Percentiles rank a stretch among this genome's conserved stretches.
Conservation (phyloP, 2,888 invertebrate genomes). For the Orgyia antiqua region DNA sequence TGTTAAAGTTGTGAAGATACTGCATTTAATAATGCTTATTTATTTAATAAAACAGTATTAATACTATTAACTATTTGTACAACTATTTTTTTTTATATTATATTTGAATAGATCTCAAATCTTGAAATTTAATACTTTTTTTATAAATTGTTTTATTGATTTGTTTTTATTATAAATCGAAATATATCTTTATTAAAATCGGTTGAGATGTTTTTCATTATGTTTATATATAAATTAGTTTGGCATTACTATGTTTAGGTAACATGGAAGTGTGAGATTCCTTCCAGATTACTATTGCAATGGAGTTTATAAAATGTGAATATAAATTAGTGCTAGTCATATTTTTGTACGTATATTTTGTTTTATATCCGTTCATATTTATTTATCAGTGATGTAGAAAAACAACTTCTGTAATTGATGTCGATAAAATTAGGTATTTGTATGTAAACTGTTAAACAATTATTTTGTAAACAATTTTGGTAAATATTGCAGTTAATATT, state of each 20-base stretch:
- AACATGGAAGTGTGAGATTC: conserved; percentile 25
- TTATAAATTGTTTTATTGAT: conserved; percentile 14
- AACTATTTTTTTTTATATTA: conserved; percentile 32
- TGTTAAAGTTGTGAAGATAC: no score
- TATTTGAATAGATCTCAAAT: conserved; percentile 27
- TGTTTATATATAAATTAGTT: conserved; percentile 34
- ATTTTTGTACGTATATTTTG: conserved; percentile 39
- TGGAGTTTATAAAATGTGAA: conserved; percentile 30
- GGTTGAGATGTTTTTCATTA: conserved; percentile 25
- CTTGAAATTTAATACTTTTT: conserved; percentile 16
- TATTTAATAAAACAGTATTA: conserved; percentile 50
- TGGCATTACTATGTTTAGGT: conserved; percentile 14
- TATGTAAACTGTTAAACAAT: no score
- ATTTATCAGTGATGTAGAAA: conserved; percentile 5
- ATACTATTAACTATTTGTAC: conserved; percentile 32
- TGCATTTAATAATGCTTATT: conserved; percentile 29
- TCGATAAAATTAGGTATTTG: neutral
- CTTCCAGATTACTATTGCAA: conserved; percentile 30
- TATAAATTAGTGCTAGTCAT: conserved; percentile 48
- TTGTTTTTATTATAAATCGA: conserved; percentile 13
- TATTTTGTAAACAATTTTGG: no score
- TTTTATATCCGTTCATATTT: conserved; percentile 25
- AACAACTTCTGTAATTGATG: neutral
- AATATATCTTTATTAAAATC: conserved; percentile 15
- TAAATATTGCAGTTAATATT: no score